Base-by-base conservation (phyloP, 2,113 vertebrate species). In the Pungitius pungitius region DNA sequence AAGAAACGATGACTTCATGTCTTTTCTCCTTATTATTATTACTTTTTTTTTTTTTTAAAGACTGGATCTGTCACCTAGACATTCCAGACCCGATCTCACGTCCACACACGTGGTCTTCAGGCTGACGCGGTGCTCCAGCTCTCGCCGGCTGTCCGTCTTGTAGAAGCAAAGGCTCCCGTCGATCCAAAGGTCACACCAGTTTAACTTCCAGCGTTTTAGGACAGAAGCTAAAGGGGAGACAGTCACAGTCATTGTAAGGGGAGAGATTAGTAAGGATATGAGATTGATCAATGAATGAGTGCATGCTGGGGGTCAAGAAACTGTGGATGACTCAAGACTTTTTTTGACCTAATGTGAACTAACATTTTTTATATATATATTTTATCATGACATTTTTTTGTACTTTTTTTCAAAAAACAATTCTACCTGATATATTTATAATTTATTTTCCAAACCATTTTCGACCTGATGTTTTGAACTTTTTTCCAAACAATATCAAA, bases 151-250 rank as follows among this genome's bases (percentile, higher is more conserved):
- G 55, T 97, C 94, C 0, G 92, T 95, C 0, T 92, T 95, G 75
- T 98, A 99, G 81, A 97, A 98, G 51, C 96, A 93, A 54, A 99
- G 87, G 39, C 93, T 96, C 27, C 97, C 97, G 0, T 99, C 97
- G 37, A 98, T 86, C 96, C 97, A 99, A 1, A 99, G 92, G 40
- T 97, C 96, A 0, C 97, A 98, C 97, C 97, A 99, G 87, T 97
- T 98, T 18, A 95, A 88, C 89, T 97, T 99, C 97, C 97, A 99
- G 78, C 96, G 95, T 45, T 94, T 96, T 22, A 99, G 88, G 72
- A 98, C 91, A 0, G 87, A 88, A 6, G 87, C 89, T 90, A 1
- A 1, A 73, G 62, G 51, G 6, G 40, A 74, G 52, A 69, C 17
- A 59, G 45, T 24, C 42, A 61, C 42, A 51, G 26, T 3, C 9